phyloP scores from a whole-genome alignment of 1,140 invertebrate genomes.

The Mesaphorura yosii region DNA sequence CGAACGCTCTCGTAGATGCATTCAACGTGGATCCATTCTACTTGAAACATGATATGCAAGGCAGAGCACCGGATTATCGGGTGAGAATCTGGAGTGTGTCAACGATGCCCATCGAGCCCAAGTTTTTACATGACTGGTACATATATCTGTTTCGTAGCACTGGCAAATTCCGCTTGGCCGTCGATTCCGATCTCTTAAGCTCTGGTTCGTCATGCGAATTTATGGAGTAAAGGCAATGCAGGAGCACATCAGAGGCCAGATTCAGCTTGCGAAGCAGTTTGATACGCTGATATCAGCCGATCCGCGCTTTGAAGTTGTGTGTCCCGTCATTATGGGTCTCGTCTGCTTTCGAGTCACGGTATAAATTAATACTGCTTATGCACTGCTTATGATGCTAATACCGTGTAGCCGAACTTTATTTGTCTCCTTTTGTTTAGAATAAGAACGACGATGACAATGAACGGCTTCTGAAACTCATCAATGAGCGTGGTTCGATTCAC shows the following conservation, averaged over 20 bases:
- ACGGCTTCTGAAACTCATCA: slow-evolving; percentile 68
- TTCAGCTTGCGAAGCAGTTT: slow-evolving; percentile 69
- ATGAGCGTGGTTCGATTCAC: slow-evolving; percentile 83
- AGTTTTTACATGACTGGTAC: slow-evolving; percentile 8
- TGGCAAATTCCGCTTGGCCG: slow-evolving; percentile 96
- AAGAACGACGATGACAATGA: slow-evolving; percentile 51
- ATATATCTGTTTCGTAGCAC: slow-evolving; percentile 46
- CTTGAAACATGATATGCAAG: slow-evolving; percentile 78
- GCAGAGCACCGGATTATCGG: slow-evolving; percentile 80
- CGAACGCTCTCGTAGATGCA: slow-evolving; percentile 76
- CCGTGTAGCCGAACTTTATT: too few species aligned
- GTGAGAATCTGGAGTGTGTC: slow-evolving; percentile 37
- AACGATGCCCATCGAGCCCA: background rate
- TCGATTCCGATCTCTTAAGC: slow-evolving; percentile 83
- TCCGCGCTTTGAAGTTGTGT: slow-evolving; percentile 70
- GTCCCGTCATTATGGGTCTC: slow-evolving; percentile 76
- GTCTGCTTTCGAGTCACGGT: slow-evolving; percentile 89
- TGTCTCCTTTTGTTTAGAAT: background rate
- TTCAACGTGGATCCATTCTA: slow-evolving; percentile 96
- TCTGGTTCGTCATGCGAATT: slow-evolving; percentile 91
- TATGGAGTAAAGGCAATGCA: slow-evolving; percentile 82
- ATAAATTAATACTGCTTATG: too few species aligned
- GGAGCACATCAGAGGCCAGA: slow-evolving; percentile 69
- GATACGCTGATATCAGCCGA: slow-evolving; percentile 56
- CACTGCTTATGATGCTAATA: too few species aligned